Evolutionary conservation across 1,140 invertebrate species (phyloP), one percentile per base, ranked within the genome.

Genomic region (Cydia strobilella): DNA sequence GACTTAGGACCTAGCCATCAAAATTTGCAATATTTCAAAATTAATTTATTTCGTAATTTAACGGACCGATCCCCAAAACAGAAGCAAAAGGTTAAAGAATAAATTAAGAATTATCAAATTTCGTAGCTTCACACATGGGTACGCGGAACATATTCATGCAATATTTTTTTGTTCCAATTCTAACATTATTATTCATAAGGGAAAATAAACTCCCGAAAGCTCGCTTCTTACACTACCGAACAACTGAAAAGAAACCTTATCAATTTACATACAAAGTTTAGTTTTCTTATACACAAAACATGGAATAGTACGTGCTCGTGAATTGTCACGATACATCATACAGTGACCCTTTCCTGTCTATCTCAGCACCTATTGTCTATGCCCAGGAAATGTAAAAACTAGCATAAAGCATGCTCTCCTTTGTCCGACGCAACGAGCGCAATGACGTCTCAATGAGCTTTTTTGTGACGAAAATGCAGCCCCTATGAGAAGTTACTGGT

Each of bases 381-480:
- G 35, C 13, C 31, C 65, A 69, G 65, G 65, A 69, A 69, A 69
- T 39, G 65, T 69, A 69, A 69, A 69, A 69, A 69, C 65, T 69
- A 69, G 27, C 35, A 69, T 69, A 69, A 69, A 39, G 31, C 65
- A 69, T 69, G 65, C 35, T 69, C 63, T 27, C 25, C 25, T 69
- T 69, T 69, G 65, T 69, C 65, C 65, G n/a, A n/a, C 65, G 31
- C 65, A 69, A 69, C 18, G 65, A 69, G 65, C n/a, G 65, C 31
- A 69, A 35, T 69, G 31, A 69, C 65, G 65, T 69, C 65, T 69
- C 65, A 69, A 69, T 69, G 65, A 31, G 65, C 65, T 69, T 69
- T 65, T 69, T 69, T 69, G 54, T 59, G 54, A 69, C 65, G n/a
- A 69, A 69, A 69, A 69, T 35, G 65, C 12, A 69, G 65, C 65